A percentile compares a stretch with the other conserved stretches of the same genome.
These are phyloP conservation scores for Myrmophylax atrothorax DNA, from an alignment of 2,113 vertebrate species.

Conservation along the genomic window DNA sequence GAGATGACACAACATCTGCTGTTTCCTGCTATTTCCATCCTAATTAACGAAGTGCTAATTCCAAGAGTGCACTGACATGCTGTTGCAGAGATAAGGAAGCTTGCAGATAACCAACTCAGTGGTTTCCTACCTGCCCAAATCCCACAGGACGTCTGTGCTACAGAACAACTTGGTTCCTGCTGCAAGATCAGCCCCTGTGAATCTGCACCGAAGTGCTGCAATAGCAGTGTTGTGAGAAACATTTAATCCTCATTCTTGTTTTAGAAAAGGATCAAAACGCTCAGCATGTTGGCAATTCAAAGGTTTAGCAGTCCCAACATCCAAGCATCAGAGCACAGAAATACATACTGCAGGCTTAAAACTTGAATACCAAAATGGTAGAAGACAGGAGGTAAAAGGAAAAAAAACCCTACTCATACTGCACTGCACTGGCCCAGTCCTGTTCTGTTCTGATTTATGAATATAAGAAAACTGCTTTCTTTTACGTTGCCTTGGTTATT, in stretches of 20 bases:
- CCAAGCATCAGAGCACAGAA: background rate
- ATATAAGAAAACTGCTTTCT: background rate
- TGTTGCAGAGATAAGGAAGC: background rate
- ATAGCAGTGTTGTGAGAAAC: background rate
- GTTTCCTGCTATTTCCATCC: background rate
- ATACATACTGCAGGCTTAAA: background rate
- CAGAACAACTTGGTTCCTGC: background rate
- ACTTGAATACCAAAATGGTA: background rate
- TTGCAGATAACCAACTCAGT: rapidly evolving
- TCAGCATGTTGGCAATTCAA: background rate
- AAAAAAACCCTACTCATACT: background rate
- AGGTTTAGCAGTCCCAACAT: background rate
- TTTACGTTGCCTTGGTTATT: background rate
- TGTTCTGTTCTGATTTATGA: background rate
- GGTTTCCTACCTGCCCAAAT: background rate
- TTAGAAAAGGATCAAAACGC: background rate
- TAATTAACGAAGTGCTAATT: background rate
- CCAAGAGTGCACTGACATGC: background rate
- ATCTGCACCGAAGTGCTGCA: background rate
- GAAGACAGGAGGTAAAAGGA: background rate
- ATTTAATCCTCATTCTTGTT: background rate
- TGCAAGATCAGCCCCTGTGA: background rate
- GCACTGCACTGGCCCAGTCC: background rate
- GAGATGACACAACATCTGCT: background rate
- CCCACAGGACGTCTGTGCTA: background rate